A percentile compares a stretch with the other conserved stretches of the same genome.
phyloP scores from a whole-genome alignment of 1,140 invertebrate genomes.

The Caenorhabditis inopinata region DNA sequence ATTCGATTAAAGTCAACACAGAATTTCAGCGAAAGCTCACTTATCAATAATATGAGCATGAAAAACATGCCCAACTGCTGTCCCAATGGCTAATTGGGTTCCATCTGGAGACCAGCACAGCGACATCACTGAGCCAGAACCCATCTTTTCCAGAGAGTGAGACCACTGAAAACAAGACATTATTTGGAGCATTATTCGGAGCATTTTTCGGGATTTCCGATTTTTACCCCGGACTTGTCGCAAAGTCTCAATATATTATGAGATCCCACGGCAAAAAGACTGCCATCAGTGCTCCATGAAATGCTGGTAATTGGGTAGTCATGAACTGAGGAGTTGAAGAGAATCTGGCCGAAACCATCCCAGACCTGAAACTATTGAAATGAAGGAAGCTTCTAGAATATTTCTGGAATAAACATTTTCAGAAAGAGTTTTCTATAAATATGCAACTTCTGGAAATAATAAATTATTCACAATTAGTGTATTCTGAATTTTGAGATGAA shows the following conservation, averaged over 20 bases:
- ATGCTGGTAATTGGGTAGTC: slow-evolving; percentile 88
- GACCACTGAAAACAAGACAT: slow-evolving; percentile 77
- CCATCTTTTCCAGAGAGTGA: slow-evolving; percentile 82
- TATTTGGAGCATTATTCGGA: no score
- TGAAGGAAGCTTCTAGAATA: no score
- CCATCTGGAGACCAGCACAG: slow-evolving; percentile 91
- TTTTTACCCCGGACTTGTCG: slow-evolving; percentile 89
- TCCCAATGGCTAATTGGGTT: slow-evolving; percentile 88
- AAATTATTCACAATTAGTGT: no score
- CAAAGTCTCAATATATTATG: slow-evolving; percentile 89
- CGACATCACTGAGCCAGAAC: slow-evolving; percentile 81
- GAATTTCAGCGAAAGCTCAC: slow-evolving; percentile 68
- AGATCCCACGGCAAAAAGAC: slow-evolving; percentile 86
- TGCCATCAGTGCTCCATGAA: slow-evolving; percentile 84
- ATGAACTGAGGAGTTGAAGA: slow-evolving; percentile 80
- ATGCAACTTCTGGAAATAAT: no score
- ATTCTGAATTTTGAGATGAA: no score
- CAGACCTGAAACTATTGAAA: no score
- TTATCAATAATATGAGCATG: slow-evolving; percentile 87
- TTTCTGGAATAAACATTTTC: no score
- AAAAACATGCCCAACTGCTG: slow-evolving; percentile 83
- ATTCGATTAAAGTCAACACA: neutral
- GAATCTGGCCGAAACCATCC: slow-evolving; percentile 82
- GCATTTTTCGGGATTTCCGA: no score
- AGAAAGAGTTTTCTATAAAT: no score